Percentiles rank a stretch among this genome's conserved stretches.
Evolutionary conservation across 1,140 invertebrate genomes (phyloP).

Genomic region (Cydia fagiglandana): DNA sequence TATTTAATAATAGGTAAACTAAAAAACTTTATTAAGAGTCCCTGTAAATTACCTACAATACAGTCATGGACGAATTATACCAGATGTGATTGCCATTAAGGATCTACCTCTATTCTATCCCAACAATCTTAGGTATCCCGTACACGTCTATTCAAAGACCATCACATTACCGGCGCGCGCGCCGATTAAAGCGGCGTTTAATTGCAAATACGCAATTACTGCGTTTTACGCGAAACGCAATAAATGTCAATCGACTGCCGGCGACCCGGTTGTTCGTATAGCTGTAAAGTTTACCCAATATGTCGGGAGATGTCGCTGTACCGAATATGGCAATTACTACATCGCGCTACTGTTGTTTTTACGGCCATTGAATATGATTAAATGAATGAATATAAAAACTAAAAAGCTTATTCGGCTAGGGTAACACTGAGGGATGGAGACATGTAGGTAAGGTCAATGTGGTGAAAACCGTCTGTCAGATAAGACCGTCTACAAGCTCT

Average conservation of each 20-base stretch:
- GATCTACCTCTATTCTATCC: background rate
- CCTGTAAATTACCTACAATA: background rate
- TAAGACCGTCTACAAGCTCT: too few relatives aligned
- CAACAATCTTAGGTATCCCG: background rate
- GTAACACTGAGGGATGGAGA: too few relatives aligned
- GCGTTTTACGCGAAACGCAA: background rate
- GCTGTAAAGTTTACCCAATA: background rate
- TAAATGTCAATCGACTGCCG: background rate
- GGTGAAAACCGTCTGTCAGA: too few relatives aligned
- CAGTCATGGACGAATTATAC: background rate
- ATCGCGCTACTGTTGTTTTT: too few relatives aligned
- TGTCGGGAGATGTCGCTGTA: too few relatives aligned
- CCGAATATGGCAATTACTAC: too few relatives aligned
- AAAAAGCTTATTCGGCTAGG: too few relatives aligned
- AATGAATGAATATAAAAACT: too few relatives aligned
- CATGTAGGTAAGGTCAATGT: too few relatives aligned
- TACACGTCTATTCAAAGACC: background rate
- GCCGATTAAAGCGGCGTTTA: background rate
- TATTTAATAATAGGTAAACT: too few relatives aligned
- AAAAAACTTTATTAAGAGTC: too few relatives aligned
- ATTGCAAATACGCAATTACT: slow-evolving; percentile 3
- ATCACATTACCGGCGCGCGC: background rate
- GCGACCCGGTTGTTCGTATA: background rate
- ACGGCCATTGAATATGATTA: too few relatives aligned
- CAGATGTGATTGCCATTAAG: background rate